Conservation (phyloP, 2,888 invertebrate genomes). For the Pandemis cinnamomeana region DNA sequence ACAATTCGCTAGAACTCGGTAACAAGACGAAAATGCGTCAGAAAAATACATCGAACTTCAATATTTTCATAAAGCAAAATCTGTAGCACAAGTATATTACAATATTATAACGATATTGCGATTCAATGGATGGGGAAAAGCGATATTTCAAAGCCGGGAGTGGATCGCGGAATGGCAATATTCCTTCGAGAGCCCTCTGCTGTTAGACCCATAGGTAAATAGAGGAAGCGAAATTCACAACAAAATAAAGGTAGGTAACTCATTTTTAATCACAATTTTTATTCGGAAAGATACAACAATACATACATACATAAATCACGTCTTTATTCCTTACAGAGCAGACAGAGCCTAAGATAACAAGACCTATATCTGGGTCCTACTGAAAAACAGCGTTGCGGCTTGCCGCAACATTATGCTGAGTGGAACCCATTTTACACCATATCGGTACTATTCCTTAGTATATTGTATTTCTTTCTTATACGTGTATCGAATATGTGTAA, state of each 20-base stretch:
- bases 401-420: too few species aligned
- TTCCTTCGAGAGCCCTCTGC: conserved; percentile 9
- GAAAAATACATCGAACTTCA: background rate
- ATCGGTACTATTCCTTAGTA: too few species aligned
- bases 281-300: too few species aligned
- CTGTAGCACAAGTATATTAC: conserved; percentile 24
- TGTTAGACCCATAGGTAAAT: background rate
- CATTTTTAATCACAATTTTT: background rate
- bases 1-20: background rate
- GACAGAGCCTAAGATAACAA: too few species aligned
- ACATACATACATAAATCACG: too few species aligned
- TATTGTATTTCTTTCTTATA: too few species aligned
- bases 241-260: background rate
- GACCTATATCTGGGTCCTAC: too few species aligned
- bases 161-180: conserved; percentile 33
- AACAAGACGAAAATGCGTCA: background rate
- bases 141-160: conserved; percentile 30
- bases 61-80: conserved; percentile 8
- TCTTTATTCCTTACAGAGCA: too few species aligned
- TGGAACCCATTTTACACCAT: too few species aligned
- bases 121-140: conserved; percentile 20
- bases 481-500: too few species aligned
- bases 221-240: background rate
- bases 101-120: conserved; percentile 31
- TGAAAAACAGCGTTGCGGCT: too few species aligned